phyloP scores from a whole-genome alignment of 2,797 vertebrate species.

The Melanotaenia maccullochi region DNA sequence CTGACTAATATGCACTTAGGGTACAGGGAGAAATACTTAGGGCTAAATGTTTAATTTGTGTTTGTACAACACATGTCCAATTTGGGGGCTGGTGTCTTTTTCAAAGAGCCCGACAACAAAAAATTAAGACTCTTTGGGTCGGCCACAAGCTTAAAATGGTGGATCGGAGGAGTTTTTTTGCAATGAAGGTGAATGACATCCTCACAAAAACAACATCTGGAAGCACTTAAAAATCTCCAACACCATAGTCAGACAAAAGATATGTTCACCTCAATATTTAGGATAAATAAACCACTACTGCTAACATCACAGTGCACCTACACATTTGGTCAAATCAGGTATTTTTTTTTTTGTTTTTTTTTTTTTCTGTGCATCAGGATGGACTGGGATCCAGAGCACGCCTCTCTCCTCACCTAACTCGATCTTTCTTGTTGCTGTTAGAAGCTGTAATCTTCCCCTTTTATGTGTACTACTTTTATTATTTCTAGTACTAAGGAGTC shows the following conservation, averaged over 20 bases:
- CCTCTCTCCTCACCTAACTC: not conserved
- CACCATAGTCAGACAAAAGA: constrained; percentile 16
- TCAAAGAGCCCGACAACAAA: constrained; percentile 68
- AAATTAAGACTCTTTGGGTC: constrained; percentile 61
- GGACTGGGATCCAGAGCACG: not conserved
- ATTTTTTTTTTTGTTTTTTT: too few relatives aligned
- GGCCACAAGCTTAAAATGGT: constrained; percentile 55
- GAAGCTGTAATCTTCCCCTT: constrained; percentile 19
- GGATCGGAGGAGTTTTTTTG: constrained; percentile 8
- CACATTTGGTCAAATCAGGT: not conserved
- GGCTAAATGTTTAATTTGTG: constrained; percentile 79
- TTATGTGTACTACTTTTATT: not conserved
- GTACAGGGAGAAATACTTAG: constrained; percentile 72
- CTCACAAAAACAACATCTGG: constrained; percentile 52
- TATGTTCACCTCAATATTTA: not conserved
- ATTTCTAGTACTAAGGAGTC: not conserved
- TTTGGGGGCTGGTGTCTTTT: constrained; percentile 70
- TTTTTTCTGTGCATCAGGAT: not conserved
- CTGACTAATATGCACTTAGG: constrained; percentile 78
- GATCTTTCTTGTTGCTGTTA: constrained; percentile 26
- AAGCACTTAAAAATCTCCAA: constrained; percentile 37
- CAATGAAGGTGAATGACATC: constrained; percentile 56
- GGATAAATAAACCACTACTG: constrained; percentile 23
- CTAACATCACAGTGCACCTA: not conserved
- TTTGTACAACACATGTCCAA: constrained; percentile 79